Percentiles rank a stretch among this genome's conserved stretches.
Conservation (phyloP, 2,113 vertebrate species). For the Symphodus melops region DNA sequence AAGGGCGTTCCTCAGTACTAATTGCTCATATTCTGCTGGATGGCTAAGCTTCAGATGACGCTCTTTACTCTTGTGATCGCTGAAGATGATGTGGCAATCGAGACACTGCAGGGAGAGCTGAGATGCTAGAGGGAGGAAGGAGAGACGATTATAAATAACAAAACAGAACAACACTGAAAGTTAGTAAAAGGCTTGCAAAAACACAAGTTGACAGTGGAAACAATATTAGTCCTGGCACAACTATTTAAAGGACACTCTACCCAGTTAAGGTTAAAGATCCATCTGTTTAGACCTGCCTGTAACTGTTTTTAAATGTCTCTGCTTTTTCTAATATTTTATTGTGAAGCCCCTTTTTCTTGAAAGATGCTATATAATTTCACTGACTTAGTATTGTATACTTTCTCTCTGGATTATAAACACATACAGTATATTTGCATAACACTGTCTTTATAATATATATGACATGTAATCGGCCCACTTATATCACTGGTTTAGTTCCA, state of each 20-base stretch:
- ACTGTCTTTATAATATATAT: background rate
- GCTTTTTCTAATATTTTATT: too few species aligned
- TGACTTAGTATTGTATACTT: too few species aligned
- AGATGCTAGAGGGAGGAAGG: slow-evolving; percentile 71
- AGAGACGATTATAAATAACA: background rate
- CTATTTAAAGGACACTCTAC: too few species aligned
- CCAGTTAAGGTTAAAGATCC: too few species aligned
- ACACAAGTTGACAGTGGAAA: too few species aligned
- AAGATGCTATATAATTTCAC: too few species aligned
- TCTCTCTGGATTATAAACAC: background rate
- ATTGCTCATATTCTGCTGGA: slow-evolving; percentile 81
- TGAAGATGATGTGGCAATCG: slow-evolving; percentile 87
- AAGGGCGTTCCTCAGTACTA: slow-evolving; percentile 83
- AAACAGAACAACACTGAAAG: background rate
- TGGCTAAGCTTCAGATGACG: slow-evolving; percentile 84
- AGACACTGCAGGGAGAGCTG: slow-evolving; percentile 83
- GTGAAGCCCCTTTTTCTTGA: too few species aligned
- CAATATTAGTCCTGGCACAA: too few species aligned
- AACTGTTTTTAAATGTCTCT: too few species aligned
- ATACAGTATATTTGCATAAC: background rate
- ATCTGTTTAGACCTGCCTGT: too few species aligned
- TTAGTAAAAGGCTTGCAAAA: background rate
- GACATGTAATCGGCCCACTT: background rate
- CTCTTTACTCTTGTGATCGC: slow-evolving; percentile 82
- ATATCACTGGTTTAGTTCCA: background rate